phyloP scores from a whole-genome alignment of 2,888 invertebrate genomes.

The Yponomeuta cagnagella region DNA sequence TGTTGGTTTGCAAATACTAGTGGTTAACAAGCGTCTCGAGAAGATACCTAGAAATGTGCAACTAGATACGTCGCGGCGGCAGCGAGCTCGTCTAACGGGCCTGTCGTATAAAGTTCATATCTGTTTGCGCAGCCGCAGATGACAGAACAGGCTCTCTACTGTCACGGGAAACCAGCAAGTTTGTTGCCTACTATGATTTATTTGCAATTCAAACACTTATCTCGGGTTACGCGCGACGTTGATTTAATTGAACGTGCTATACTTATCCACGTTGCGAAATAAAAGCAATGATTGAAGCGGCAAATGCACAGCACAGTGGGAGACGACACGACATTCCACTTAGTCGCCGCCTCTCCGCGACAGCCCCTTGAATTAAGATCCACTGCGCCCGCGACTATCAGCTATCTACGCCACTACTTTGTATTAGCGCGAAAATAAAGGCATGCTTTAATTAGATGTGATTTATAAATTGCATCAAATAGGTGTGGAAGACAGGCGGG shows the following conservation, averaged over 20 bases:
- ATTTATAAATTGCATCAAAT: constrained; percentile 26
- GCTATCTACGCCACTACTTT: constrained; percentile 12
- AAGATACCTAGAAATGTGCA: neutral
- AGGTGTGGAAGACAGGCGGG: constrained; percentile 2
- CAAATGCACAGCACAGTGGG: constrained; percentile 44
- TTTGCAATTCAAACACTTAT: constrained; percentile 29
- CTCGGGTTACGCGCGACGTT: constrained; percentile 26
- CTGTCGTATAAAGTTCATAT: constrained; percentile 20
- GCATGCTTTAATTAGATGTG: constrained; percentile 35
- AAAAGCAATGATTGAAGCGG: constrained; percentile 37
- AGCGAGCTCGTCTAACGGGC: constrained; percentile 11
- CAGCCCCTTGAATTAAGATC: constrained; percentile 36
- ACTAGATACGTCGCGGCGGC: constrained; percentile 7
- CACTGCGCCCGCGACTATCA: constrained; percentile 17
- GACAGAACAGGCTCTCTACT: constrained; percentile 32
- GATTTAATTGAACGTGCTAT: constrained; percentile 36
- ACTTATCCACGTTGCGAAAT: constrained; percentile 41
- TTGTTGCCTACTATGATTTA: constrained; percentile 33
- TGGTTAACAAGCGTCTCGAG: neutral
- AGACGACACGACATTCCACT: constrained; percentile 54
- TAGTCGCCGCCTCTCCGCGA: constrained; percentile 34
- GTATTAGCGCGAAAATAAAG: constrained; percentile 21
- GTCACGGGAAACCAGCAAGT: constrained; percentile 30
- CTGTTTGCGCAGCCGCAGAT: constrained; percentile 11
- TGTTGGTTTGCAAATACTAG: neutral